Evolutionary conservation across 2,797 vertebrate species (phyloP).

Genomic region (Mallotus villosus): DNA sequence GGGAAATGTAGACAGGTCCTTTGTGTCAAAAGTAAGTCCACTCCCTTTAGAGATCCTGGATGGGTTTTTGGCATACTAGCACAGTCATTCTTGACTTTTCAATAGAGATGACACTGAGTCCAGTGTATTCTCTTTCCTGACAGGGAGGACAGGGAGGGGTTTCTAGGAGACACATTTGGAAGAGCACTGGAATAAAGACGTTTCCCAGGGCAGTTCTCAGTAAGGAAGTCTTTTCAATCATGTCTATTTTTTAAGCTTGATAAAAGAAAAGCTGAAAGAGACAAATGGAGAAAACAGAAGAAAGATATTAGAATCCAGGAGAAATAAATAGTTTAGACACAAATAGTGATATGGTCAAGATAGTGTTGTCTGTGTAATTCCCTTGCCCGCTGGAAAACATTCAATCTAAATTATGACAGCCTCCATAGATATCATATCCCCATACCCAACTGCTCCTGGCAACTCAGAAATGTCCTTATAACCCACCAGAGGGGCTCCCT

Average conservation of each 20-base stretch:
- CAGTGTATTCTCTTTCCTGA: slow-evolving; percentile 51
- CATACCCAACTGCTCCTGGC: neutral
- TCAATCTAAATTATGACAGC: neutral
- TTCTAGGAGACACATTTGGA: slow-evolving; percentile 19
- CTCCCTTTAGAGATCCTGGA: slow-evolving; percentile 63
- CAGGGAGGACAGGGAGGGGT: slow-evolving; percentile 29
- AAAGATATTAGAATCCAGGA: neutral
- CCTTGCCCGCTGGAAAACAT: neutral
- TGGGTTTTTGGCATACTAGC: slow-evolving; percentile 50
- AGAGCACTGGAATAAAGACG: slow-evolving; percentile 30
- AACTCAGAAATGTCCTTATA: neutral
- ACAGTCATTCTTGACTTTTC: slow-evolving; percentile 53
- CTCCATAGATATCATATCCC: neutral
- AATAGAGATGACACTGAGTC: slow-evolving; percentile 56
- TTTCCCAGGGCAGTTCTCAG: slow-evolving; percentile 31
- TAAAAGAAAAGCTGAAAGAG: slow-evolving; percentile 29
- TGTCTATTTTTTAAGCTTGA: slow-evolving; percentile 19
- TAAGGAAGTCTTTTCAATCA: slow-evolving; percentile 23
- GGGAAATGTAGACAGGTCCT: slow-evolving; percentile 72
- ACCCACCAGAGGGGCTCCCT: neutral
- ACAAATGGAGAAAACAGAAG: neutral
- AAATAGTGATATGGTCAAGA: slow-evolving; percentile 1
- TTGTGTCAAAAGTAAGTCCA: slow-evolving; percentile 62
- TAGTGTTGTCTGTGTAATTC: neutral
- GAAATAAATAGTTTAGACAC: neutral